These are phyloP conservation scores for Drosophila stalkeri DNA, from an alignment of 2,888 invertebrate species.

Conservation along the genomic window DNA sequence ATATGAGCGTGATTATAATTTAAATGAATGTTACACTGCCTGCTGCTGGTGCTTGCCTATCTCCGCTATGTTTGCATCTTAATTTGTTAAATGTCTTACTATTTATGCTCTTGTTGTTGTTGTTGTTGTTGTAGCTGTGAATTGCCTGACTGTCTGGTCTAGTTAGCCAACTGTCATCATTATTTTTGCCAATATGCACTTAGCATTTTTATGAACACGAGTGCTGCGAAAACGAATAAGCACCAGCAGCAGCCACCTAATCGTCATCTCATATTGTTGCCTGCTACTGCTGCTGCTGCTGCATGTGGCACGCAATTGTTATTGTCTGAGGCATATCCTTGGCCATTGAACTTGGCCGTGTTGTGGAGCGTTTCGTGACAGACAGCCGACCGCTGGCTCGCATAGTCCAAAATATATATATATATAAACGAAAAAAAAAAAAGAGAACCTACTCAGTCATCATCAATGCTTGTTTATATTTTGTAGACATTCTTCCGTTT, in stretches of 20 bases:
- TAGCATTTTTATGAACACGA: conserved; percentile 74
- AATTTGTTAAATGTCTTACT: conserved; percentile 70
- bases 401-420: conserved; percentile 25
- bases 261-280: conserved; percentile 68
- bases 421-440: neutral
- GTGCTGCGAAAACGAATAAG: conserved; percentile 41
- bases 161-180: conserved; percentile 80
- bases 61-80: conserved; percentile 56
- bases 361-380: conserved; percentile 63
- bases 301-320: conserved; percentile 79
- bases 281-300: conserved; percentile 45
- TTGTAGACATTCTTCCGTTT: conserved; percentile 60
- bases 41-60: conserved; percentile 17
- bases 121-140: conserved; percentile 16
- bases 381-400: conserved; percentile 48
- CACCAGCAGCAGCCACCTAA: conserved; percentile 60
- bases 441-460: conserved; percentile 39
- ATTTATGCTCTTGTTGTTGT: conserved; percentile 27
- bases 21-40: conserved; percentile 32
- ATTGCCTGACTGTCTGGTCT: conserved; percentile 57
- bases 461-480: conserved; percentile 65
- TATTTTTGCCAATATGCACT: conserved; percentile 78
- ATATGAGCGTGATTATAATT: conserved; percentile 38
- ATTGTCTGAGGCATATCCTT: conserved; percentile 64
- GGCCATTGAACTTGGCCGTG: conserved; percentile 72